phyloP scores from a whole-genome alignment of 1,140 invertebrate genomes.

The Meteorus sp. region DNA sequence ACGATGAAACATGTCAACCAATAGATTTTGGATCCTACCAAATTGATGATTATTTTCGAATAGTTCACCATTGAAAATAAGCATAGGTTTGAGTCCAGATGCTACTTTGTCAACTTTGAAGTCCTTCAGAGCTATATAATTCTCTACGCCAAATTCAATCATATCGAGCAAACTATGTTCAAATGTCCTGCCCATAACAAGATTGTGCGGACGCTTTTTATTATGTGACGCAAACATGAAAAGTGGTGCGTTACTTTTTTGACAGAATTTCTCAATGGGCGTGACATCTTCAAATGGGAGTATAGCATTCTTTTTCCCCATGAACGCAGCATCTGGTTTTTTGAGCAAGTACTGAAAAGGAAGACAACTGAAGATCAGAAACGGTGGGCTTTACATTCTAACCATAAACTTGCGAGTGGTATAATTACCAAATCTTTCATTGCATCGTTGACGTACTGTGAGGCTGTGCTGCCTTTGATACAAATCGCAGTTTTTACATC shows the following conservation, averaged over 20 bases:
- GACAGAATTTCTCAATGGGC: conserved; percentile 80
- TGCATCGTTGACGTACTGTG: conserved; percentile 71
- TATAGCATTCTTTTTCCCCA: conserved; percentile 82
- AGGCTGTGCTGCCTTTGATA: conserved; percentile 83
- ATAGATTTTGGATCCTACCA: conserved; percentile 82
- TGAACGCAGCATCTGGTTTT: conserved; percentile 78
- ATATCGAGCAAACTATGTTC: conserved; percentile 92
- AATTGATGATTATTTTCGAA: conserved; percentile 85
- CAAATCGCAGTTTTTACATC: conserved; percentile 84
- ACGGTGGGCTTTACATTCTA: too few species aligned
- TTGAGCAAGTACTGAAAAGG: conserved; percentile 74
- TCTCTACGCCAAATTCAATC: conserved; percentile 91
- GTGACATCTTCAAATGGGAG: conserved; percentile 84
- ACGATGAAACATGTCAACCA: conserved; percentile 92
- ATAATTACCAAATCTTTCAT: conserved; percentile 83
- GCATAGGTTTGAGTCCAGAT: conserved; percentile 85
- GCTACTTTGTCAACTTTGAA: conserved; percentile 81
- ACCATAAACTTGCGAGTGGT: too few species aligned
- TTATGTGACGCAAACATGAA: conserved; percentile 90
- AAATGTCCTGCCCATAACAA: conserved; percentile 87
- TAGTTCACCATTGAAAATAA: conserved; percentile 90
- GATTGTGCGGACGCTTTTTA: conserved; percentile 94
- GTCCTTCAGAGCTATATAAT: conserved; percentile 76
- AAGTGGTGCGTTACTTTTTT: conserved; percentile 84
- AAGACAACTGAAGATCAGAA: conserved; percentile 27